Conservation (phyloP, 2,888 invertebrate genomes). For the Polydrusus tereticollis region DNA sequence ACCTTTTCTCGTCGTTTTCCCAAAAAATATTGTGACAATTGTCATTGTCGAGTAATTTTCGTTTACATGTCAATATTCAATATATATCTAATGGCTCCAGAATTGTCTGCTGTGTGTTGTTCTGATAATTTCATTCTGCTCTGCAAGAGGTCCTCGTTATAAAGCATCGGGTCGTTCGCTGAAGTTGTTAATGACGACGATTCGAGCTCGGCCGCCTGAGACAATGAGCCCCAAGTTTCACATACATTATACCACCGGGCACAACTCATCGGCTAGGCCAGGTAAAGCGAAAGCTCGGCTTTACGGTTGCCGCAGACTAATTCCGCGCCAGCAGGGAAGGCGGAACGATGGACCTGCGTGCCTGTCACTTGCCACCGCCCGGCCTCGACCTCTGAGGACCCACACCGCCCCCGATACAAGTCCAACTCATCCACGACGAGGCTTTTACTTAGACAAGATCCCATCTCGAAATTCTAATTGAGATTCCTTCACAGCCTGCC, state of each 20-base stretch:
- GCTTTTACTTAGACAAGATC: constrained; percentile 64
- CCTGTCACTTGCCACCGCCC: constrained; percentile 68
- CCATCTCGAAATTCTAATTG: constrained; percentile 66
- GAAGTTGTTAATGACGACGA: constrained; percentile 60
- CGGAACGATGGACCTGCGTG: constrained; percentile 66
- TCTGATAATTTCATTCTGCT: constrained; percentile 45
- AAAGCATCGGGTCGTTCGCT: constrained; percentile 59
- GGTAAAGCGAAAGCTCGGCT: constrained; percentile 57
- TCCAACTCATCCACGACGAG: constrained; percentile 61
- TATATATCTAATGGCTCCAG: not conserved
- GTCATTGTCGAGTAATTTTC: not conserved
- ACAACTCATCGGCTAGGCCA: constrained; percentile 55
- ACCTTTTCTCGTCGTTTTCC: not conserved
- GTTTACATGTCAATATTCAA: constrained; percentile 12
- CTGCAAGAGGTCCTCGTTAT: constrained; percentile 56
- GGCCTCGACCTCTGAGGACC: constrained; percentile 65
- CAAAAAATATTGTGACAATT: not conserved
- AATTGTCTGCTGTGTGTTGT: constrained; percentile 28
- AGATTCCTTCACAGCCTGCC: constrained; percentile 63
- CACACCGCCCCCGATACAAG: constrained; percentile 64
- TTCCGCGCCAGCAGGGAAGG: constrained; percentile 65
- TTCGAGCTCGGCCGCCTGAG: constrained; percentile 52
- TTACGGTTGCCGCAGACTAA: constrained; percentile 63
- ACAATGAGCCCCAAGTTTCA: constrained; percentile 56
- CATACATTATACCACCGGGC: constrained; percentile 58